phyloP scores from a whole-genome alignment of 2,797 vertebrate species.

The Rhabdomys pumilio region DNA sequence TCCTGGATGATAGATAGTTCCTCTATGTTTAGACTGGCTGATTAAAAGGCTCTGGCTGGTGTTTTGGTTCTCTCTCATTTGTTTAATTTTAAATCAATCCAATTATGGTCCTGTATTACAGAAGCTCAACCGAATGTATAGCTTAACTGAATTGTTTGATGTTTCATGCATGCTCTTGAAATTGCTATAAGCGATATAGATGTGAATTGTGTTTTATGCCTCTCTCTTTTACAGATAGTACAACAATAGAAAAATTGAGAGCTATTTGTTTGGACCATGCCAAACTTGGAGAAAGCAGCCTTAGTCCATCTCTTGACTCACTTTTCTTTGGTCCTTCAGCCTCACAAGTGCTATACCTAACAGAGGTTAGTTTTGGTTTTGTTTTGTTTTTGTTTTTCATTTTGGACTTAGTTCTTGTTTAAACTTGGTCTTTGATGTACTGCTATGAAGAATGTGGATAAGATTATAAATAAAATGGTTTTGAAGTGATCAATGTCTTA shows the following conservation, averaged over 20 bases:
- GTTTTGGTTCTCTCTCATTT: neutral
- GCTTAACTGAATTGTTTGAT: slow-evolving; percentile 2
- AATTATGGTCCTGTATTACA: neutral
- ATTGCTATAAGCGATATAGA: slow-evolving; percentile 4
- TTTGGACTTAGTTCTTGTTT: slow-evolving; percentile 16
- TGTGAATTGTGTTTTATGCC: neutral
- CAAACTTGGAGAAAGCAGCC: slow-evolving; percentile 99
- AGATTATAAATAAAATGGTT: slow-evolving; percentile 14
- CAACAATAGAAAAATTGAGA: slow-evolving; percentile 98
- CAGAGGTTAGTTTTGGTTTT: slow-evolving; percentile 93
- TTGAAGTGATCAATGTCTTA: slow-evolving; percentile 49
- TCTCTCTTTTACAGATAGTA: slow-evolving; percentile 94
- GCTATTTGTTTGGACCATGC: slow-evolving; percentile 99
- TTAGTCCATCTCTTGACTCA: slow-evolving; percentile 98
- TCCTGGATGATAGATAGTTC: slow-evolving; percentile 5
- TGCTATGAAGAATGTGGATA: neutral
- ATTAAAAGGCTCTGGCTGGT: slow-evolving; percentile 3
- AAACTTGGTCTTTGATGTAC: slow-evolving; percentile 48
- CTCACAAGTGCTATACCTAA: slow-evolving; percentile 99
- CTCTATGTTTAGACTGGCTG: slow-evolving; percentile 23
- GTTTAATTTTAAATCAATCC: neutral
- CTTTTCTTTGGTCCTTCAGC: slow-evolving; percentile 98
- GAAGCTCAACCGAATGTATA: slow-evolving; percentile 10
- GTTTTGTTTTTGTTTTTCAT: slow-evolving; percentile 3
- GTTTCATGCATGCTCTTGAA: neutral